Conservation (phyloP, 1,140 invertebrate species). For the Sinella curviseta region DNA sequence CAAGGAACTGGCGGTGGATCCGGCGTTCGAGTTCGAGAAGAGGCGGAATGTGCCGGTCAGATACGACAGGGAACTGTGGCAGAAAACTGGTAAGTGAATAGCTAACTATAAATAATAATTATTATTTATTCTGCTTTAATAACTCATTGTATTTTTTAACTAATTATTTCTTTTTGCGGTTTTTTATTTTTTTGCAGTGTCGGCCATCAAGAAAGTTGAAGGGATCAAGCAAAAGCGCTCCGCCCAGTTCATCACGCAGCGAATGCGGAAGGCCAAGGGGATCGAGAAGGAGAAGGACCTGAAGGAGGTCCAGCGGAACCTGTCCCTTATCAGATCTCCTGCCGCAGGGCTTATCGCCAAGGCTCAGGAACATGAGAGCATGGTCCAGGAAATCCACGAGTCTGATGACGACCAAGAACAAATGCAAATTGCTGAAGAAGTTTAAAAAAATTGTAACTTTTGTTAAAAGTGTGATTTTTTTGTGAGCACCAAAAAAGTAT, state of each 20-base stretch:
- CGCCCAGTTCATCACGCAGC: constrained; percentile 74
- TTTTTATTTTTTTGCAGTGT: constrained; percentile 69
- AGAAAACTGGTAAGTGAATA: constrained; percentile 71
- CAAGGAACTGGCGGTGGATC: constrained; percentile 94
- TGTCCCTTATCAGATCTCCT: constrained; percentile 85
- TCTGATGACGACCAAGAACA: constrained; percentile 57
- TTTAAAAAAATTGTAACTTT: no score
- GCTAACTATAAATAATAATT: not conserved
- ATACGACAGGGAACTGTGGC: constrained; percentile 91
- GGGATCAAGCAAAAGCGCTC: constrained; percentile 81
- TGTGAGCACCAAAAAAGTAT: no score
- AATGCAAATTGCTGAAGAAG: constrained; percentile 46
- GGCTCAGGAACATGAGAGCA: constrained; percentile 63
- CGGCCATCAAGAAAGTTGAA: constrained; percentile 90
- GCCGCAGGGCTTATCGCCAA: constrained; percentile 68
- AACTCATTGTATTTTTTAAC: not conserved
- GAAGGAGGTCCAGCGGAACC: constrained; percentile 85
- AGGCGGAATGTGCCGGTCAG: constrained; percentile 86
- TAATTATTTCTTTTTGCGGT: not conserved
- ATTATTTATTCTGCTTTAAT: not conserved
- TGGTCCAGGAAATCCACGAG: constrained; percentile 65
- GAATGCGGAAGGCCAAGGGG: constrained; percentile 83
- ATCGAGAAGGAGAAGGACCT: constrained; percentile 82
- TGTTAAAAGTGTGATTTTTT: no score
- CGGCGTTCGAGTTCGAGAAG: constrained; percentile 96